phyloP scores from a whole-genome alignment of 2,797 vertebrate genomes.

The Rhinogobio ventralis region DNA sequence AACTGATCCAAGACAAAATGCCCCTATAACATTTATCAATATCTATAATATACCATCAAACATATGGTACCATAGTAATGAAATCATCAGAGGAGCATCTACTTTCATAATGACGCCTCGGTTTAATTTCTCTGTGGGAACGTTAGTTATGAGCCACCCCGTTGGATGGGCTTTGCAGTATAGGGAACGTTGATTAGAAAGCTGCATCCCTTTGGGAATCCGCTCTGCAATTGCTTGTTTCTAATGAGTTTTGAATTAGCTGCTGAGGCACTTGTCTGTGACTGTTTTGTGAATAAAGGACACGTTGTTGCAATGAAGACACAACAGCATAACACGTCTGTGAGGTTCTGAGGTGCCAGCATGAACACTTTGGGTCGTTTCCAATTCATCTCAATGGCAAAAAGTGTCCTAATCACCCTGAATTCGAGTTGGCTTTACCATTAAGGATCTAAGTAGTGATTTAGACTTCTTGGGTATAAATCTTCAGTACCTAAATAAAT shows the following conservation, averaged over 20 bases:
- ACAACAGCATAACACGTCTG: neutral
- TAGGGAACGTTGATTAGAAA: conserved; percentile 48
- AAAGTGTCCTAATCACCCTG: no score
- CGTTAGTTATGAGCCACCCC: conserved; percentile 43
- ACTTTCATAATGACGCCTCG: conserved; percentile 43
- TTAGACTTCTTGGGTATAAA: neutral
- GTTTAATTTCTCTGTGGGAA: conserved; percentile 52
- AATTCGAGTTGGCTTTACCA: neutral
- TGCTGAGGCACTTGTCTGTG: conserved; percentile 44
- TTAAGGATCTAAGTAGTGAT: neutral
- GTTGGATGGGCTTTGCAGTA: conserved; percentile 43
- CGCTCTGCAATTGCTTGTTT: conserved; percentile 33
- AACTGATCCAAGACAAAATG: neutral
- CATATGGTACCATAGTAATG: conserved; percentile 29
- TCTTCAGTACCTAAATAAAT: conserved; percentile 7
- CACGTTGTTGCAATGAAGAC: conserved; percentile 17
- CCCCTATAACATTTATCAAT: neutral
- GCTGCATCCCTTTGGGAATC: conserved; percentile 33
- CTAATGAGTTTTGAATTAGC: conserved; percentile 55
- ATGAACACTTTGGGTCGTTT: neutral
- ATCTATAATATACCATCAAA: conserved; percentile 17
- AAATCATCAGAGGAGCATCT: conserved; percentile 46
- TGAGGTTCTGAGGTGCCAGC: neutral
- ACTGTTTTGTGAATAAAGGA: conserved; percentile 43
- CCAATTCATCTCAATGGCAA: no score